Conservation (phyloP, 2,113 vertebrate species). For the Ornithorhynchus anatinus region DNA sequence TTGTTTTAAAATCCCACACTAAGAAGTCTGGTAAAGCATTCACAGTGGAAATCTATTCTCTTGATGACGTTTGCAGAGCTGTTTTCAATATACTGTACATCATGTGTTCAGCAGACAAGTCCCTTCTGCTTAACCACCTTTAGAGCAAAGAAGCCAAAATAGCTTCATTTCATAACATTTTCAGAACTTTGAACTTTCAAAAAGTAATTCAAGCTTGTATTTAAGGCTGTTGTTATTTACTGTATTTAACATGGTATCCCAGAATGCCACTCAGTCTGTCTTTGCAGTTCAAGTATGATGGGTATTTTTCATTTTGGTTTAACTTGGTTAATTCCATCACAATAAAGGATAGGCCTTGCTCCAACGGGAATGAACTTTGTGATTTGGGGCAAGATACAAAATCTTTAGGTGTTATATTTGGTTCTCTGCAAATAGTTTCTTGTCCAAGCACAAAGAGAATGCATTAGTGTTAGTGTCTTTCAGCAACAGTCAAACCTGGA, state of each 20-base stretch:
- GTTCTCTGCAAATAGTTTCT: constrained; percentile 49
- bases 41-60: constrained; percentile 56
- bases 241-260: no score
- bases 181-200: neutral
- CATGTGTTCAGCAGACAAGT: neutral
- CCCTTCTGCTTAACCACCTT: neutral
- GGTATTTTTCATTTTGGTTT: neutral
- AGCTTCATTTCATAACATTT: constrained; percentile 16
- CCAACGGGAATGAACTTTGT: constrained; percentile 72
- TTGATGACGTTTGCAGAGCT: constrained; percentile 37
- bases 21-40: constrained; percentile 60
- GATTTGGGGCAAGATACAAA: constrained; percentile 69
- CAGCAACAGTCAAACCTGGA: constrained; percentile 64
- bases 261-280: neutral
- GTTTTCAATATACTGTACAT: constrained; percentile 44
- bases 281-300: neutral
- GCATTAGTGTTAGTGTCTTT: constrained; percentile 64
- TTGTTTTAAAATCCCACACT: constrained; percentile 71
- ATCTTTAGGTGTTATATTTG: constrained; percentile 73
- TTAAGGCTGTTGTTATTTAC: no score
- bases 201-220: constrained; percentile 12
- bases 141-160: neutral
- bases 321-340: constrained; percentile 52
- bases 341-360: constrained; percentile 61
- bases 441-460: constrained; percentile 57